A percentile compares a stretch with the other conserved stretches of the same genome.
Evolutionary conservation across 2,797 vertebrate species (phyloP).

Genomic region (Okamejei kenojei): DNA sequence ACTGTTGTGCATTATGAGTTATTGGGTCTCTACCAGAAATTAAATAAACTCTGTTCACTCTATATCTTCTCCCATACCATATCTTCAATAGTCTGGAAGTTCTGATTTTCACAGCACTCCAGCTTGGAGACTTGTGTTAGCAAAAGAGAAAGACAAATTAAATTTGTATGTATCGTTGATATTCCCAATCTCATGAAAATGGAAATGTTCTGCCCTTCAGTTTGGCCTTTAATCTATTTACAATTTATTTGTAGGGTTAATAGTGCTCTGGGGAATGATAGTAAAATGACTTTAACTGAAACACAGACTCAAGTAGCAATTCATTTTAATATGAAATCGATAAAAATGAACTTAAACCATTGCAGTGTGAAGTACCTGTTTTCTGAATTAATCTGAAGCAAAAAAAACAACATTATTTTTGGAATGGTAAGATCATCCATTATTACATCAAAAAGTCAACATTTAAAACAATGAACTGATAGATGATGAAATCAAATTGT

Average conservation of each 20-base stretch:
- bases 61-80: background rate
- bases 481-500: background rate
- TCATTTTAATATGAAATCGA: background rate
- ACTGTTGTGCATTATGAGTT: background rate
- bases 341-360: background rate
- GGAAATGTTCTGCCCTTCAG: constrained; percentile 42
- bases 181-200: constrained; percentile 43
- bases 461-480: background rate
- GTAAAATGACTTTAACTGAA: constrained; percentile 14
- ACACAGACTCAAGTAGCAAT: background rate
- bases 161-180: constrained; percentile 22
- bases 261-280: constrained; percentile 46
- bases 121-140: constrained; percentile 39
- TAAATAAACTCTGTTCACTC: constrained; percentile 39
- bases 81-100: background rate
- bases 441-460: background rate
- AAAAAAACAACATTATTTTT: background rate
- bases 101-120: background rate
- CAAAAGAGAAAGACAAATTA: constrained; percentile 42
- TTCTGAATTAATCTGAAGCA: background rate
- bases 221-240: constrained; percentile 44
- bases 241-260: constrained; percentile 46
- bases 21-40: constrained; percentile 44
- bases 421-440: background rate
- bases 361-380: background rate